These are phyloP conservation scores for Calephelis nemesis DNA, from an alignment of 1,140 invertebrate genomes.

Conservation along the genomic window DNA sequence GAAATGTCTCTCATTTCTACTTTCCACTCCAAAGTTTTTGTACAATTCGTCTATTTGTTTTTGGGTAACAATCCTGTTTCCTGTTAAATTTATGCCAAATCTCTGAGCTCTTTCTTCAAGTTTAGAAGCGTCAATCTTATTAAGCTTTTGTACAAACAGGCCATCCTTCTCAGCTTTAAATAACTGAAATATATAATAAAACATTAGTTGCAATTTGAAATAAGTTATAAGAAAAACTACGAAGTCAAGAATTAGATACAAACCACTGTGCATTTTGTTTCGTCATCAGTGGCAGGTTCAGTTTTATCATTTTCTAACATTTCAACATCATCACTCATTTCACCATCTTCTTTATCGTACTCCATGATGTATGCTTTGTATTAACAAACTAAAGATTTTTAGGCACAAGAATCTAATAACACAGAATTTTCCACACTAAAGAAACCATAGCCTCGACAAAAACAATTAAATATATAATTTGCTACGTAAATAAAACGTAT, in stretches of 20 bases:
- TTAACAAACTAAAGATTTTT: background rate
- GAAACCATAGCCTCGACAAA: no score
- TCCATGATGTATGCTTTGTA: slow-evolving; percentile 42
- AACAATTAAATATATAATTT: no score
- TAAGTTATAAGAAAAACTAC: slow-evolving; percentile 5
- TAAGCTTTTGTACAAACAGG: slow-evolving; percentile 81
- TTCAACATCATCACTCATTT: slow-evolving; percentile 75
- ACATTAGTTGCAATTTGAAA: background rate
- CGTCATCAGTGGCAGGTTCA: slow-evolving; percentile 26
- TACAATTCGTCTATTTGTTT: slow-evolving; percentile 83
- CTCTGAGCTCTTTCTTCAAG: slow-evolving; percentile 84
- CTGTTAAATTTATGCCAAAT: slow-evolving; percentile 82
- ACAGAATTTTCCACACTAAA: no score
- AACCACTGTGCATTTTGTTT: slow-evolving; percentile 49
- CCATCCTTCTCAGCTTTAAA: slow-evolving; percentile 75
- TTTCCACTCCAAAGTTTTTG: slow-evolving; percentile 82
- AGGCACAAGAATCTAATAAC: background rate
- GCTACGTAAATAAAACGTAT: no score
- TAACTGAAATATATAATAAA: slow-evolving; percentile 51
- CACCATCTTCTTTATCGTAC: slow-evolving; percentile 78
- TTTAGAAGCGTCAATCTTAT: slow-evolving; percentile 82
- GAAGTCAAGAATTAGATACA: slow-evolving; percentile 27
- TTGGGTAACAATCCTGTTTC: slow-evolving; percentile 75
- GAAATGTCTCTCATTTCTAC: slow-evolving; percentile 82
- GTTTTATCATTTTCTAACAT: slow-evolving; percentile 60